A percentile compares a stretch with the other conserved stretches of the same genome.
These are phyloP conservation scores for Machaerirhynchus nigripectus DNA, from an alignment of 2,113 vertebrate species.

Conservation along the genomic window DNA sequence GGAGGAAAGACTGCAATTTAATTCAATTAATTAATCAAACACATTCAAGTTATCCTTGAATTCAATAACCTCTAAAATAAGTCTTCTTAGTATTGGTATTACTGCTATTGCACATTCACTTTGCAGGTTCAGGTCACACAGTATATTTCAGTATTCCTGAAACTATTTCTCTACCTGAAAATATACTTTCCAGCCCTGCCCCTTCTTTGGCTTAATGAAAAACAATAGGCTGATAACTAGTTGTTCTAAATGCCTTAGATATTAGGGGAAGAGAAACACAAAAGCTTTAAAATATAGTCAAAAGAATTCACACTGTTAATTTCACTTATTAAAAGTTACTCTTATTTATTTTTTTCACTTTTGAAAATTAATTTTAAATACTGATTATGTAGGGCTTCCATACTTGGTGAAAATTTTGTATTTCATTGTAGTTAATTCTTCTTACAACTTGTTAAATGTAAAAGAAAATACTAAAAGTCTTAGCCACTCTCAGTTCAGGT, in stretches of 20 bases:
- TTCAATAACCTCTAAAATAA: neutral
- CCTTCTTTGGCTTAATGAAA: neutral
- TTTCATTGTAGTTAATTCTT: constrained; percentile 35
- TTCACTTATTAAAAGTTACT: constrained; percentile 1
- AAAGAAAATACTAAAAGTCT: constrained; percentile 37
- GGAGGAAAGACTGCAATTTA: neutral
- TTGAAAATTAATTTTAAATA: constrained; percentile 24
- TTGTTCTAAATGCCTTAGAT: neutral
- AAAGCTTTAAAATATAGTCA: neutral
- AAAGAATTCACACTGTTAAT: neutral
- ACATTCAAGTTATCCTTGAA: neutral
- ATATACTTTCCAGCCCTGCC: neutral
- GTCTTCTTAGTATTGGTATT: neutral
- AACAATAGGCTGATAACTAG: neutral
- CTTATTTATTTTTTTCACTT: constrained; percentile 31
- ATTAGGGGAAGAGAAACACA: neutral
- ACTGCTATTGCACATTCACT: neutral
- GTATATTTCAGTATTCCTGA: neutral
- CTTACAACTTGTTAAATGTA: constrained; percentile 13
- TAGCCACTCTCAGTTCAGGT: neutral
- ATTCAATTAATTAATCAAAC: neutral
- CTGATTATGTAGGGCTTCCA: constrained; percentile 20
- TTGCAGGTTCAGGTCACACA: neutral
- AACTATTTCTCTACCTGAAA: neutral
- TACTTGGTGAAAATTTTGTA: constrained; percentile 39